Conservation (phyloP, 2,113 vertebrate species). For the Stegastes partitus region DNA sequence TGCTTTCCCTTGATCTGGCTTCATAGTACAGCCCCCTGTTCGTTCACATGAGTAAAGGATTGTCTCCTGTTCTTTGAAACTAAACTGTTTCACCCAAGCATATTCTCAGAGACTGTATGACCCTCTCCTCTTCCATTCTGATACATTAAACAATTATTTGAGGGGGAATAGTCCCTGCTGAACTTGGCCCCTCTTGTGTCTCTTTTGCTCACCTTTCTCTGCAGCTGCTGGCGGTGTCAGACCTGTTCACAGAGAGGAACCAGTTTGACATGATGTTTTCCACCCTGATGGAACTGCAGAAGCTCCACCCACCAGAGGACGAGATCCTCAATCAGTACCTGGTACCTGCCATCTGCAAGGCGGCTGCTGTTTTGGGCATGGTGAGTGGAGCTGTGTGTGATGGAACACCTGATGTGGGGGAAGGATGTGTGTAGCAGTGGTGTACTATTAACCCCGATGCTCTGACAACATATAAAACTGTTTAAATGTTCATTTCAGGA, state of each 20-base stretch:
- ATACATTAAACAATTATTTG: neutral
- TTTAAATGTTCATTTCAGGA: constrained; percentile 82
- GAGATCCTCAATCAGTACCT: constrained; percentile 97
- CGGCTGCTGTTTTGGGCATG: constrained; percentile 97
- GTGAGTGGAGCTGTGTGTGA: constrained; percentile 80
- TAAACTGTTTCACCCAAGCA: no score
- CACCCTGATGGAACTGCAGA: constrained; percentile 93
- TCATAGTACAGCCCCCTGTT: no score
- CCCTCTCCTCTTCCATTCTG: neutral
- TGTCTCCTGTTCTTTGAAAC: no score
- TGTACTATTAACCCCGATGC: neutral
- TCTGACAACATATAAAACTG: neutral
- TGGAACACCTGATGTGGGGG: accelerated
- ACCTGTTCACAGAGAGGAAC: constrained; percentile 97
- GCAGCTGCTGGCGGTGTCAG: constrained; percentile 96
- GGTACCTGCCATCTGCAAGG: constrained; percentile 96
- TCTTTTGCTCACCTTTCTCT: neutral
- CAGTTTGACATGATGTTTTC: constrained; percentile 99
- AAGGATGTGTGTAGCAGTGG: neutral
- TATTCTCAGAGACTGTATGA: no score
- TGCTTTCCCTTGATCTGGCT: no score
- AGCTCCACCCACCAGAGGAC: constrained; percentile 94
- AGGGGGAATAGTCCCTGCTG: no score
- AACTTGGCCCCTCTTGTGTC: no score
- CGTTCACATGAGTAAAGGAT: no score